Evolutionary conservation across 1,140 invertebrate genomes (phyloP).

Genomic region (Nylanderia fulva): DNA sequence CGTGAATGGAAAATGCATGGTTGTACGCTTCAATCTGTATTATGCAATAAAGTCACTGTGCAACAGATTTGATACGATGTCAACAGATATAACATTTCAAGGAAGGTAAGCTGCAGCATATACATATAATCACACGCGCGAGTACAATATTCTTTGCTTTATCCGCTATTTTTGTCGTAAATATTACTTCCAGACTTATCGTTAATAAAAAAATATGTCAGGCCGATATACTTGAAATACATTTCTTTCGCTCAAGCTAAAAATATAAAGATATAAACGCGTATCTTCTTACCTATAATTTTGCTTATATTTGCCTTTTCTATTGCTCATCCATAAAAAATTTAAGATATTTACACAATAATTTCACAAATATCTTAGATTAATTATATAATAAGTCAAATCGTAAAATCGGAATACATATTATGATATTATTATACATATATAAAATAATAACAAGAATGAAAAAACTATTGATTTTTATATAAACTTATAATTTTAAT

Average conservation of each 20-base stretch:
- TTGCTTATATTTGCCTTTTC: not conserved
- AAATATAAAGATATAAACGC: slow-evolving; percentile 1
- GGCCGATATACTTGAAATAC: not conserved
- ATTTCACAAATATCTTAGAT: not conserved
- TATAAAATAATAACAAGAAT: not conserved
- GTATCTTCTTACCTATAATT: not conserved
- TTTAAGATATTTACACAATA: not conserved
- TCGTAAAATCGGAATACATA: not conserved
- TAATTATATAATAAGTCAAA: not conserved
- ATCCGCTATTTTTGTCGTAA: not conserved
- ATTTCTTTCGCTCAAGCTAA: not conserved
- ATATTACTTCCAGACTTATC: not conserved
- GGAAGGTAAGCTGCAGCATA: not conserved
- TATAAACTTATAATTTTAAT: not conserved
- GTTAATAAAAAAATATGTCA: slow-evolving; percentile 25
- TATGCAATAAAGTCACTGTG: slow-evolving; percentile 34
- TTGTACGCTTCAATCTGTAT: slow-evolving; percentile 45
- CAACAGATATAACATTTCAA: not conserved
- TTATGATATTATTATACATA: no score
- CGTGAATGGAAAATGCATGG: slow-evolving; percentile 25
- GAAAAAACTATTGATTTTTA: not conserved
- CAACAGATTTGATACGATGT: slow-evolving; percentile 45
- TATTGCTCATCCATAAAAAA: not conserved
- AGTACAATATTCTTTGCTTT: slow-evolving; percentile 26
- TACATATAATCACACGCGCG: not conserved